These are phyloP conservation scores for Nomada flava DNA, from an alignment of 2,888 invertebrate genomes.

Conservation along the genomic window DNA sequence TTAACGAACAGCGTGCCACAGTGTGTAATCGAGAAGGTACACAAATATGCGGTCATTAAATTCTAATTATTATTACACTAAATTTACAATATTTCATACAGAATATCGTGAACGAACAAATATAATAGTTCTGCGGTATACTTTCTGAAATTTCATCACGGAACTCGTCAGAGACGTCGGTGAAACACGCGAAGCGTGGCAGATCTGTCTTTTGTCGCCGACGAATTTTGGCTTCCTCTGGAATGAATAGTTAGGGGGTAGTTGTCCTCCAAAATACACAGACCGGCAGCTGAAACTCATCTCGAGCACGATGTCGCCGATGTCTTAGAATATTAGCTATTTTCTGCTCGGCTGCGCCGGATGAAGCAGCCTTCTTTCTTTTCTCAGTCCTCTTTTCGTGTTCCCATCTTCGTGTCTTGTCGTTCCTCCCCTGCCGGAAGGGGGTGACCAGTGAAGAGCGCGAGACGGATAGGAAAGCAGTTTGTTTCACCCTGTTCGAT, in stretches of 20 bases:
- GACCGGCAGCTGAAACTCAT: slow-evolving; percentile 64
- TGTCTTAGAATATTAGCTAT: slow-evolving; percentile 80
- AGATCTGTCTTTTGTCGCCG: slow-evolving; percentile 47
- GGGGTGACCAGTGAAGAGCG: slow-evolving; percentile 4
- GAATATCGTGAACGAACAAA: background rate
- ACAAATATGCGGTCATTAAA: too few species aligned
- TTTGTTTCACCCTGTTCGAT: slow-evolving; percentile 5
- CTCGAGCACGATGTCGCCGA: slow-evolving; percentile 63
- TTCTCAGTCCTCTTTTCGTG: slow-evolving; percentile 13
- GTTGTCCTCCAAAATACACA: slow-evolving; percentile 55
- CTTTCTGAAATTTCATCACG: background rate
- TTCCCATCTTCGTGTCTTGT: background rate
- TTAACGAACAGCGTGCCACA: too few species aligned
- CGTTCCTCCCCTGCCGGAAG: slow-evolving; percentile 12
- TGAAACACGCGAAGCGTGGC: slow-evolving; percentile 15
- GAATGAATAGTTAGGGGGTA: slow-evolving; percentile 34
- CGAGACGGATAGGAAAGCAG: slow-evolving; percentile 17
- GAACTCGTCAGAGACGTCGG: background rate
- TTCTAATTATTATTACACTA: background rate
- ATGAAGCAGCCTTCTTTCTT: slow-evolving; percentile 61
- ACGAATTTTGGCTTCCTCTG: slow-evolving; percentile 54
- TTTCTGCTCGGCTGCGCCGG: slow-evolving; percentile 77
- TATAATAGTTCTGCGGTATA: background rate
- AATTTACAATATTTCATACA: too few species aligned
- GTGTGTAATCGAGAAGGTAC: too few species aligned